A percentile compares a stretch with the other conserved stretches of the same genome.
Evolutionary conservation across 2,888 invertebrate genomes (phyloP).

Genomic region (Melanostoma mellinum): DNA sequence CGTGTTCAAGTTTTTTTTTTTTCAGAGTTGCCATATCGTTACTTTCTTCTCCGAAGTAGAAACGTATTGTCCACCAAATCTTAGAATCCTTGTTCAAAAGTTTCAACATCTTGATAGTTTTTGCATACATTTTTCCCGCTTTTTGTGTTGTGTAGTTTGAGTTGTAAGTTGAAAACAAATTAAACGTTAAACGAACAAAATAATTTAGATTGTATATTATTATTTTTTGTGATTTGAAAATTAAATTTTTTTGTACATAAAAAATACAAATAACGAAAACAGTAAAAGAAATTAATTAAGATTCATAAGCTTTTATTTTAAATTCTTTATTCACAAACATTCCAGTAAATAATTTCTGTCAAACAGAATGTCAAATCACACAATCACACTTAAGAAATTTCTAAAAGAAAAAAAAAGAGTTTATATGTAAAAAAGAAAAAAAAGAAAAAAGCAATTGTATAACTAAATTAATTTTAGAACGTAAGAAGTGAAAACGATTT

Average conservation of each 20-base stretch:
- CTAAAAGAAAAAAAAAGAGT: constrained; percentile 23
- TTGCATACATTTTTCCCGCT: constrained; percentile 40
- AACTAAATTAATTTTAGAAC: constrained; percentile 67
- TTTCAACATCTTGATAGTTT: constrained; percentile 29
- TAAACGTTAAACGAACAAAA: constrained; percentile 17
- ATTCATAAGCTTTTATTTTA: constrained; percentile 47
- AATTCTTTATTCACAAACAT: constrained; percentile 17
- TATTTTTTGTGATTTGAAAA: constrained; percentile 63
- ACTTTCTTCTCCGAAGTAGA: too few species aligned
- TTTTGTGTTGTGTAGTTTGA: constrained; percentile 60
- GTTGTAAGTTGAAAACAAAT: constrained; percentile 25
- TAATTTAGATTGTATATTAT: constrained; percentile 51
- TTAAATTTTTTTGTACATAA: constrained; percentile 50
- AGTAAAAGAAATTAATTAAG: constrained; percentile 21
- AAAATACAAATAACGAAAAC: constrained; percentile 38
- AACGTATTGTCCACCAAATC: background rate
- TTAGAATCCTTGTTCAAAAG: constrained; percentile 16
- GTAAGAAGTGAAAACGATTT: constrained; percentile 63
- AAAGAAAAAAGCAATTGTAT: constrained; percentile 35
- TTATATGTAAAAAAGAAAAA: constrained; percentile 22
- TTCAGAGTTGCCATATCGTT: too few species aligned
- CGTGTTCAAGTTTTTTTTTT: background rate
- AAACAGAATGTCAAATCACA: constrained; percentile 53
- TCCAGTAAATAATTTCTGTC: constrained; percentile 50
- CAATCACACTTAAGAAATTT: constrained; percentile 1